Percentiles rank a stretch among this genome's conserved stretches.
phyloP scores from a whole-genome alignment of 2,113 vertebrate species.

The Clinocottus analis region DNA sequence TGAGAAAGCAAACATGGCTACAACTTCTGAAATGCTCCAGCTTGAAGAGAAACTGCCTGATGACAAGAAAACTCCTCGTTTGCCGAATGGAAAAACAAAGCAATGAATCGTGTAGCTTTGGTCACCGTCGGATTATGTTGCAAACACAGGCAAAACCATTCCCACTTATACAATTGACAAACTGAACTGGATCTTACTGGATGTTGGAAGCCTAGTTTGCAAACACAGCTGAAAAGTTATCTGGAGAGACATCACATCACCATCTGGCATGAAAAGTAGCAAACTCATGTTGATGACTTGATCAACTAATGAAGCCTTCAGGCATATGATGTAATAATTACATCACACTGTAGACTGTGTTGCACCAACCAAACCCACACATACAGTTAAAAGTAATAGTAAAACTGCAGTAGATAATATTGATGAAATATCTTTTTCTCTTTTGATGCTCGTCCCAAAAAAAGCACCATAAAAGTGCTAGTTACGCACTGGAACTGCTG shows the following conservation, averaged over 20 bases:
- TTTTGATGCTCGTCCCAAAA: not conserved
- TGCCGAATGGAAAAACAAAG: conserved; percentile 4
- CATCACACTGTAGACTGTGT: not conserved
- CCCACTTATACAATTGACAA: not conserved
- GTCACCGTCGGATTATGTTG: not conserved
- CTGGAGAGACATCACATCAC: not conserved
- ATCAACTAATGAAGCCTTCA: conserved; percentile 20
- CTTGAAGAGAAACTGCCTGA: conserved; percentile 1
- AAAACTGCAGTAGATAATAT: not conserved
- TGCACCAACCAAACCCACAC: not conserved
- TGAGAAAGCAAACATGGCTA: conserved; percentile 7
- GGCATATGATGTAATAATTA: not conserved
- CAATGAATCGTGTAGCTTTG: not conserved
- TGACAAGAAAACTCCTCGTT: not conserved
- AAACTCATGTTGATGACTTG: conserved; percentile 4
- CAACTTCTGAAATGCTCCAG: conserved; percentile 17
- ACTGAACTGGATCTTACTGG: not conserved
- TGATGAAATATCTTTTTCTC: not conserved
- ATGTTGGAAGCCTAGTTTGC: not conserved
- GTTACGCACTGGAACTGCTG: not conserved
- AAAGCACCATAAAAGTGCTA: not conserved
- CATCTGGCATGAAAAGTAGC: conserved; percentile 7
- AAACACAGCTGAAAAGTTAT: not conserved
- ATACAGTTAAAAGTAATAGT: not conserved
- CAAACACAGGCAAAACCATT: conserved; percentile 3